phyloP scores from a whole-genome alignment of 2,797 vertebrate genomes.

The Simalia tracyae region DNA sequence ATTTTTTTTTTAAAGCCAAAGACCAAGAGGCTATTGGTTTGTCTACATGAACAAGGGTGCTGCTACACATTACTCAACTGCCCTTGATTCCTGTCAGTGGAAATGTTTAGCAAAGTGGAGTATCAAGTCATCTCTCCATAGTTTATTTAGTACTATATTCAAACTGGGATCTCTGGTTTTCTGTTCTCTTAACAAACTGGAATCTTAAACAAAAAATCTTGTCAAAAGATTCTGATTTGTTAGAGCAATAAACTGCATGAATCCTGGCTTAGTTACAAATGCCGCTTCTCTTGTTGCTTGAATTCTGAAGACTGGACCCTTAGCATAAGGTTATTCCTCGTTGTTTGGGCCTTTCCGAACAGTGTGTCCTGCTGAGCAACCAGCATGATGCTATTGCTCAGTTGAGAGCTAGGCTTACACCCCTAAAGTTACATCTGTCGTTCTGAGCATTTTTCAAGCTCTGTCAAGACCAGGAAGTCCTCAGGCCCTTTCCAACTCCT shows the following conservation, averaged over 20 bases:
- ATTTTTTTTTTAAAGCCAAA: background rate
- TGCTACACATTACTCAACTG: background rate
- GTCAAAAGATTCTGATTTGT: background rate
- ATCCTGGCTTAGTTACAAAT: background rate
- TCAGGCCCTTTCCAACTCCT: too few relatives aligned
- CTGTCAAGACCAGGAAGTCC: too few relatives aligned
- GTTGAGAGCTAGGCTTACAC: background rate
- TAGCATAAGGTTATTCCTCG: background rate
- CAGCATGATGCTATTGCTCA: background rate
- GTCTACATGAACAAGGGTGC: background rate
- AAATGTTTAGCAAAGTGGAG: background rate
- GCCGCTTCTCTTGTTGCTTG: background rate
- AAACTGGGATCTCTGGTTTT: background rate
- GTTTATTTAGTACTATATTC: background rate
- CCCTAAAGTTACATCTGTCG: background rate
- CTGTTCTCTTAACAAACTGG: background rate
- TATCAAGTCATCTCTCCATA: background rate
- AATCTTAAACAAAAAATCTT: background rate
- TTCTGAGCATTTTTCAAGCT: background rate
- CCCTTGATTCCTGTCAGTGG: background rate
- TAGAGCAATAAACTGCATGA: background rate
- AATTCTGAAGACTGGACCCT: background rate
- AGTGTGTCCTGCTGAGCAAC: background rate
- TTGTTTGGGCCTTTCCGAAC: background rate
- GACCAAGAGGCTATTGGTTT: background rate